Conservation (phyloP, 37 sponge, comb jelly and placozoan species). For the Beroe ovata region DNA sequence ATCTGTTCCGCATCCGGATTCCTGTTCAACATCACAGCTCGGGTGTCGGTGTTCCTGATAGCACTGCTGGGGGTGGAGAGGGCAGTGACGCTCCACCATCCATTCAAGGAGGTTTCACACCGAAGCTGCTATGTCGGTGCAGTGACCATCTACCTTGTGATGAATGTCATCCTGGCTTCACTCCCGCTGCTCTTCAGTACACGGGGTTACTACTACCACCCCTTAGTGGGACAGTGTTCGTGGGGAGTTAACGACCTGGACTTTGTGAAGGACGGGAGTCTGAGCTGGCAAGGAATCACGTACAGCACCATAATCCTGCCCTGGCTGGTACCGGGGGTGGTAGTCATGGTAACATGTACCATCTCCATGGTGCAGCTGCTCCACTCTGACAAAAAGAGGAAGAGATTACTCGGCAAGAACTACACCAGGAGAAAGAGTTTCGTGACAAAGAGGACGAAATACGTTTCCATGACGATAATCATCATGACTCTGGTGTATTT, state of each 20-base stretch:
- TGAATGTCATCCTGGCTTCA: not conserved
- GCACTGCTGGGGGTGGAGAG: not conserved
- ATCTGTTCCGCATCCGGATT: not conserved
- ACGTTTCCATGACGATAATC: conserved; percentile 20
- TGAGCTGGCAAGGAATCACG: not conserved
- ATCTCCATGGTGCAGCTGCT: not conserved
- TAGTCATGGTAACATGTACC: conserved; percentile 13
- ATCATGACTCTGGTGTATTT: conserved; percentile 23
- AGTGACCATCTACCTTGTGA: not conserved
- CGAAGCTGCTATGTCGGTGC: not conserved
- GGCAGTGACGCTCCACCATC: conserved; percentile 14
- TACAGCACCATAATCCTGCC: conserved; percentile 37
- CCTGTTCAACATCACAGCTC: conserved; percentile 16
- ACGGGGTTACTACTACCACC: not conserved
- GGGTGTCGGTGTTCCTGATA: conserved; percentile 25
- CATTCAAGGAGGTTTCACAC: not conserved
- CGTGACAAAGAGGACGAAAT: not conserved
- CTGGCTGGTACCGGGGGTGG: conserved; percentile 24
- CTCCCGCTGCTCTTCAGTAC: not conserved
- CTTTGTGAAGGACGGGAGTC: not conserved
- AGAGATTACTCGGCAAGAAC: not conserved
- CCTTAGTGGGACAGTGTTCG: not conserved
- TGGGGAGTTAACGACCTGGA: not conserved
- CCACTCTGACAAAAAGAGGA: not conserved
- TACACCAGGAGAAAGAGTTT: not conserved